Conservation (phyloP, 2,888 invertebrate species). For the Hyposoter didymator region DNA sequence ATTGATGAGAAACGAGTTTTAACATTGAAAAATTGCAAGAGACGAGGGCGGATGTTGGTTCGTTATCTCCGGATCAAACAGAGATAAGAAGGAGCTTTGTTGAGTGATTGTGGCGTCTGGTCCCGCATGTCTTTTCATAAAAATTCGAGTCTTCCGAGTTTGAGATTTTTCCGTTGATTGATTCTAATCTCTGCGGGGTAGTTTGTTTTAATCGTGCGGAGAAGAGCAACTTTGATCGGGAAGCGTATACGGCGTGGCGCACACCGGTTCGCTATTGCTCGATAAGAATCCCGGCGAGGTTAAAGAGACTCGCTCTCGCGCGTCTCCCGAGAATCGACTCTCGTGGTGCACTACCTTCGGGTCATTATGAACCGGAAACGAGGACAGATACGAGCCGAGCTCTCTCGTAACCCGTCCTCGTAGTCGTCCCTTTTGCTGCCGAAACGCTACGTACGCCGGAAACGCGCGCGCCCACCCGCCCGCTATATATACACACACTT, state of each 20-base stretch:
- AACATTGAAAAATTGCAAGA: not conserved
- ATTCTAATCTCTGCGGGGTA: no score
- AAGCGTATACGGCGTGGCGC: conserved; percentile 77
- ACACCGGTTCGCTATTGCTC: conserved; percentile 60
- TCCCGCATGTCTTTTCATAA: conserved; percentile 38
- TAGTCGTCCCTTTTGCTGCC: conserved; percentile 26
- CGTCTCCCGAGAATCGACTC: conserved; percentile 30
- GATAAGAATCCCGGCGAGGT: conserved; percentile 74
- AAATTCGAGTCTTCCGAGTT: no score
- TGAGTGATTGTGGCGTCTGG: conserved; percentile 40
- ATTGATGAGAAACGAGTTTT: not conserved
- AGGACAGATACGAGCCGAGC: conserved; percentile 62
- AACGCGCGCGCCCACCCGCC: no score
- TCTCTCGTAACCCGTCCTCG: conserved; percentile 11
- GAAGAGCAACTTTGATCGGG: conserved; percentile 80
- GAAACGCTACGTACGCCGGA: conserved; percentile 34
- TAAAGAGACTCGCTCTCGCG: conserved; percentile 27
- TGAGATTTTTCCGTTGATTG: no score
- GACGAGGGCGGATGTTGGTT: not conserved
- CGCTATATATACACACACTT: conserved; percentile 24
- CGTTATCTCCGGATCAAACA: conserved; percentile 7
- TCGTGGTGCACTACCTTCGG: conserved; percentile 16
- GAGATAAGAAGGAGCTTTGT: conserved; percentile 4
- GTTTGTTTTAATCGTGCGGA: conserved; percentile 73
- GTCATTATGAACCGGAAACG: conserved; percentile 64